Evolutionary conservation across 2,888 invertebrate species (phyloP).

Genomic region (Congeria kusceri): DNA sequence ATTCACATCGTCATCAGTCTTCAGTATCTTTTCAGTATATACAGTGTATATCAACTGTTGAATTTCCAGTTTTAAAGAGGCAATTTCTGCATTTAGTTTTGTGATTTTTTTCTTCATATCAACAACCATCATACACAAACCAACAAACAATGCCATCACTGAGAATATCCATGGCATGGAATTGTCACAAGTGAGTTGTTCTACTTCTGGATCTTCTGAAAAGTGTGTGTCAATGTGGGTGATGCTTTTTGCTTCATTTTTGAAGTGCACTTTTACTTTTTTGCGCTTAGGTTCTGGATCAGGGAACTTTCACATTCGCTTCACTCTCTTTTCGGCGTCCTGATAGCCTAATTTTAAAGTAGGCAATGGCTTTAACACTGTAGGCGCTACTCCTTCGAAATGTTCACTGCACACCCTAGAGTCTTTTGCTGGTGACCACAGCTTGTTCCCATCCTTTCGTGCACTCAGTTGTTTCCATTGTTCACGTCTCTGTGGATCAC

Average conservation of each 20-base stretch:
- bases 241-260: background rate
- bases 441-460: slow-evolving; percentile 22
- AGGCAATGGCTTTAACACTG: slow-evolving; percentile 42
- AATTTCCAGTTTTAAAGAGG: background rate
- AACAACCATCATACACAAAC: background rate
- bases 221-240: background rate
- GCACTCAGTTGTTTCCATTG: slow-evolving; percentile 53
- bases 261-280: background rate
- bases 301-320: slow-evolving; percentile 29
- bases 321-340: slow-evolving; percentile 28
- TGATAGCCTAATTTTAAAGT: slow-evolving; percentile 41
- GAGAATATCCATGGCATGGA: background rate
- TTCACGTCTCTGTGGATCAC: slow-evolving; percentile 19
- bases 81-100: background rate
- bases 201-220: slow-evolving; percentile 9
- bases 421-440: slow-evolving; percentile 55
- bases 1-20: slow-evolving; percentile 29
- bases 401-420: slow-evolving; percentile 44
- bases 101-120: slow-evolving; percentile 8
- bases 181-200: no score
- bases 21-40: slow-evolving; percentile 30
- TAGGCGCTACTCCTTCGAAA: slow-evolving; percentile 51
- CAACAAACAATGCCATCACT: slow-evolving; percentile 4
- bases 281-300: background rate
- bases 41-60: background rate